Conservation (phyloP, 1,140 invertebrate genomes). For the Lordiphosa mommai region DNA sequence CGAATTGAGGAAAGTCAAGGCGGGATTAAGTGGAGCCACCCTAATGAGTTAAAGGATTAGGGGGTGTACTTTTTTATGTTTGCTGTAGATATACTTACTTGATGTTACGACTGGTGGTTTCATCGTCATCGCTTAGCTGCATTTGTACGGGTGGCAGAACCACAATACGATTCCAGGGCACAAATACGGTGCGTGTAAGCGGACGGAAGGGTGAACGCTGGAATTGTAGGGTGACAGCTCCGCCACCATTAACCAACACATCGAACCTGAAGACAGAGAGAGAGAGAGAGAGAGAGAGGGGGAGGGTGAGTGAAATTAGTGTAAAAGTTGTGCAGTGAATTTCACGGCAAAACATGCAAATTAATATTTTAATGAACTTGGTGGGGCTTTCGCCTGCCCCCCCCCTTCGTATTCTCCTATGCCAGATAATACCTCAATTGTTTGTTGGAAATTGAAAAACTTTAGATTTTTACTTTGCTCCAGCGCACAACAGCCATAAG, state of each 20-base stretch:
- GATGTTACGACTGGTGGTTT: constrained; percentile 81
- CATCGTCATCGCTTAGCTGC: constrained; percentile 88
- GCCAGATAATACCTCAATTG: constrained; percentile 71
- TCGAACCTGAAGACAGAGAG: constrained; percentile 89
- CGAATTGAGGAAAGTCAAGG: constrained; percentile 83
- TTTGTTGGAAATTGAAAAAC: constrained; percentile 75
- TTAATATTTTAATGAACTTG: constrained; percentile 75
- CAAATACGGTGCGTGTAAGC: constrained; percentile 92
- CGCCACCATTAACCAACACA: constrained; percentile 98
- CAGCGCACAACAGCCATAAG: constrained; percentile 29
- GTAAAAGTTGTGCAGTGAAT: constrained; percentile 5
- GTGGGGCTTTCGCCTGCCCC: background rate
- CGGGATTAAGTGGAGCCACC: constrained; percentile 80
- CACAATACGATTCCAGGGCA: constrained; percentile 97
- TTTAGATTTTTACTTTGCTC: constrained; percentile 43
- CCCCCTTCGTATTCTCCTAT: too few species aligned
- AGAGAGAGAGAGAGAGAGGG: background rate
- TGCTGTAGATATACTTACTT: constrained; percentile 81
- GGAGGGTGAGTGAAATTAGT: constrained; percentile 20
- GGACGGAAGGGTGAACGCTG: constrained; percentile 94
- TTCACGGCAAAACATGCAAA: constrained; percentile 56
- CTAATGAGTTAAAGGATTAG: constrained; percentile 18
- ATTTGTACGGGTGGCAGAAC: constrained; percentile 93
- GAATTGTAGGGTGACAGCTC: constrained; percentile 98
- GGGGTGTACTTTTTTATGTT: too few species aligned